Evolutionary conservation across 2,113 vertebrate genomes (phyloP).

Genomic region (Pica pica): DNA sequence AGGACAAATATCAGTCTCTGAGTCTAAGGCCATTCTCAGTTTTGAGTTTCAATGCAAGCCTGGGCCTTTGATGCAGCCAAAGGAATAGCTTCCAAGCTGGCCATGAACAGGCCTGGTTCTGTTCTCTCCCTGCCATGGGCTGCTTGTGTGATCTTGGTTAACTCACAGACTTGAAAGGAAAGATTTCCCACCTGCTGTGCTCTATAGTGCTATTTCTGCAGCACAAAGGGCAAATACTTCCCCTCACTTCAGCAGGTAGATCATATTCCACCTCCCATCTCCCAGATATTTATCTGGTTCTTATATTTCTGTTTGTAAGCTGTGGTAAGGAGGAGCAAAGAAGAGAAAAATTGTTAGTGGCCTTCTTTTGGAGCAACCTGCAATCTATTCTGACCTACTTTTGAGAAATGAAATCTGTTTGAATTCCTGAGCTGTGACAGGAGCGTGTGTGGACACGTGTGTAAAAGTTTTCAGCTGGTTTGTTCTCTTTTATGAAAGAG

Average conservation of each 20-base stretch:
- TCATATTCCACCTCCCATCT: not conserved
- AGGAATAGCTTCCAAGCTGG: not conserved
- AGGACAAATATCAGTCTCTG: not conserved
- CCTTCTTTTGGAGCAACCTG: not conserved
- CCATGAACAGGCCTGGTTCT: not conserved
- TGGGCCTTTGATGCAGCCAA: not conserved
- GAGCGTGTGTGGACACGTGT: not conserved
- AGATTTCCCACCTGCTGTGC: not conserved
- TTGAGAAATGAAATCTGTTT: not conserved
- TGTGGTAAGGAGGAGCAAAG: not conserved
- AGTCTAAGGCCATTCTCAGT: not conserved
- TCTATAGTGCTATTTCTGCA: not conserved
- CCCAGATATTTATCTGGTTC: not conserved
- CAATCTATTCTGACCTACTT: slow-evolving; percentile 28
- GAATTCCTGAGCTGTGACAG: slow-evolving; percentile 52
- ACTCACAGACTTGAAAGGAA: slow-evolving; percentile 15
- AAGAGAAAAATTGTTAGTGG: not conserved
- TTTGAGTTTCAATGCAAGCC: not conserved
- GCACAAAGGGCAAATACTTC: not conserved
- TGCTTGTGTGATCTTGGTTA: slow-evolving; percentile 23
- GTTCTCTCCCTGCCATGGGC: not conserved
- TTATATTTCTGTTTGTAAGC: not conserved
- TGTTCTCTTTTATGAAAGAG: slow-evolving; percentile 16
- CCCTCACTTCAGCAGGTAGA: not conserved
- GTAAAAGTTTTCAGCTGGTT: slow-evolving; percentile 8